phyloP scores from a whole-genome alignment of 2,888 invertebrate species.

The Anodontia alba region DNA sequence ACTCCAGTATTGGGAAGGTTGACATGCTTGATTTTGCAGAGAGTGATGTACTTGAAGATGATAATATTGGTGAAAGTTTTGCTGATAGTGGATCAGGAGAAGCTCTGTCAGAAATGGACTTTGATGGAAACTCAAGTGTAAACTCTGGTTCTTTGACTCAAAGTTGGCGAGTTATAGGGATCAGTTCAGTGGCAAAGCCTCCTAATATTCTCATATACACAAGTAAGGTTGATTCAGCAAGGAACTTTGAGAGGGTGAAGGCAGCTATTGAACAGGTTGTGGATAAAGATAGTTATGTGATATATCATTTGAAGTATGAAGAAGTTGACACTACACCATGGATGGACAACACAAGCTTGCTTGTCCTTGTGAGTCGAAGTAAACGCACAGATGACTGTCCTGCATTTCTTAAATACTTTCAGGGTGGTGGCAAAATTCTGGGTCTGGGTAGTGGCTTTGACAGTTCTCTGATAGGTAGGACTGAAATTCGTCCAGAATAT shows the following conservation, averaged over 20 bases:
- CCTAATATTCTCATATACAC: constrained; percentile 84
- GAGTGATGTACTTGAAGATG: constrained; percentile 37
- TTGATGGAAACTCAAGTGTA: constrained; percentile 32
- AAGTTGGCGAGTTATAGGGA: constrained; percentile 40
- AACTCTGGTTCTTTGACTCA: constrained; percentile 25
- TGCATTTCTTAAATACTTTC: constrained; percentile 73
- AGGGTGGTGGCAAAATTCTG: constrained; percentile 71
- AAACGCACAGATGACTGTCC: constrained; percentile 72
- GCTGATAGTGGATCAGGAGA: constrained; percentile 67
- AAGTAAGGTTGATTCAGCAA: constrained; percentile 78
- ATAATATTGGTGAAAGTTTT: constrained; percentile 24
- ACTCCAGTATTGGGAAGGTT: constrained; percentile 55
- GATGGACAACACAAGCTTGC: constrained; percentile 79
- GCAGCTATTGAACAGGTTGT: constrained; percentile 74
- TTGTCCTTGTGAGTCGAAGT: constrained; percentile 77
- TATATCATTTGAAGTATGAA: constrained; percentile 82
- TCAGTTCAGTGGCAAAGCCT: constrained; percentile 71
- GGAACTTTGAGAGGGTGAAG: constrained; percentile 76
- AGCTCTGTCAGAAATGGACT: constrained; percentile 55
- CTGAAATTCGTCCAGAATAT: constrained; percentile 35
- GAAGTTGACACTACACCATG: constrained; percentile 78
- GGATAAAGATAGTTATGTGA: constrained; percentile 76
- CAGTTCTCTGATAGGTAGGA: constrained; percentile 55
- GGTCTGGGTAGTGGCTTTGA: constrained; percentile 74
- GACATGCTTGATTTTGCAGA: constrained; percentile 52